A percentile compares a stretch with the other conserved stretches of the same genome.
Conservation (phyloP, 37 sponge, comb jelly and placozoan species). For the Bolinopsis microptera region DNA sequence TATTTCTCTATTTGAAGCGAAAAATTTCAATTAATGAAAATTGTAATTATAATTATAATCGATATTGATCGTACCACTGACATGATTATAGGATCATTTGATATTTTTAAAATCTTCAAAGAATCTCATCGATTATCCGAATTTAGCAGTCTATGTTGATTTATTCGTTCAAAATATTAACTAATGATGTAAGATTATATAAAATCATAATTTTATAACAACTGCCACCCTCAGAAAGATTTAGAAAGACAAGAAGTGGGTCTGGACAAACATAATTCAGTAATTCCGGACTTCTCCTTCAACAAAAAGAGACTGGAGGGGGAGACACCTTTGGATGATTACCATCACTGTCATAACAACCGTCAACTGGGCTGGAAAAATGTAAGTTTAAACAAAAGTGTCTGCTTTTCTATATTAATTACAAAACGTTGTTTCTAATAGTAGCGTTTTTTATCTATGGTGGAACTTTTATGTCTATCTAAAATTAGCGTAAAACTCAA, state of each 20-base stretch:
- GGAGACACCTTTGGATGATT: conserved; percentile 36
- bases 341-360: conserved; percentile 30
- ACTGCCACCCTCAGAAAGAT: neutral
- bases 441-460: no score
- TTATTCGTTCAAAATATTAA: no score
- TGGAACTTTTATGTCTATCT: no score
- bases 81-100: no score
- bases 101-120: no score
- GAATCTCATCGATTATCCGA: no score
- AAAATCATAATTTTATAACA: neutral
- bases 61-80: no score
- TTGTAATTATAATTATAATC: no score
- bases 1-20: neutral
- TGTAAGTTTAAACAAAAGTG: neutral
- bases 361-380: neutral
- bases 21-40: neutral
- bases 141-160: no score
- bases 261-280: neutral
- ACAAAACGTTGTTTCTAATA: no score
- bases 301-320: neutral
- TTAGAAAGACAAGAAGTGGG: neutral
- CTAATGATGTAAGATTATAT: neutral
- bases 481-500: no score
- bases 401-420: no score
- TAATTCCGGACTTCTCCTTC: conserved; percentile 23